phyloP scores from a whole-genome alignment of 2,888 invertebrate genomes.

The Pogonocherus hispidulus region DNA sequence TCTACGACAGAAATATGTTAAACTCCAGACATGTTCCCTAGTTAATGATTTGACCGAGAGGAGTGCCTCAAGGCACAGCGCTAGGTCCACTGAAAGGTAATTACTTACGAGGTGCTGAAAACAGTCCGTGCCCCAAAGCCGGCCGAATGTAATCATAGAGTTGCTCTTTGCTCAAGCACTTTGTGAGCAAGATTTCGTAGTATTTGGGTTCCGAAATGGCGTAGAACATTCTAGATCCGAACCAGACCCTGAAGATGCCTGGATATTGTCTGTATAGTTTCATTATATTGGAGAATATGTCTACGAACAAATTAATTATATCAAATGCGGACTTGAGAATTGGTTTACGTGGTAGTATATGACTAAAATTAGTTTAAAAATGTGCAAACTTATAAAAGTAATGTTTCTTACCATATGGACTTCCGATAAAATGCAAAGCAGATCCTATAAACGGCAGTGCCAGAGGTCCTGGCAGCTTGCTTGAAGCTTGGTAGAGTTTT shows the following conservation, averaged over 20 bases:
- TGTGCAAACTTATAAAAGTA: too few relatives aligned
- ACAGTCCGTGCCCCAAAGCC: conserved; percentile 53
- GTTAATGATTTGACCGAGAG: too few relatives aligned
- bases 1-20: conserved; percentile 64
- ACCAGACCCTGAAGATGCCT: conserved; percentile 54
- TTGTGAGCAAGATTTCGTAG: conserved; percentile 56
- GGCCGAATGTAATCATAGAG: conserved; percentile 51
- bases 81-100: background rate
- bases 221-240: conserved; percentile 55
- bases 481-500: conserved; percentile 50
- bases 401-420: conserved; percentile 48
- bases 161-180: conserved; percentile 54
- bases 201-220: conserved; percentile 55
- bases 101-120: conserved; percentile 51
- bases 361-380: too few relatives aligned
- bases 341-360: too few relatives aligned
- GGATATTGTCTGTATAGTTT: conserved; percentile 50
- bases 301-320: conserved; percentile 42
- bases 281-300: conserved; percentile 45
- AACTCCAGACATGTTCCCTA: too few relatives aligned
- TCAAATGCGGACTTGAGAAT: too few relatives aligned
- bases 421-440: conserved; percentile 51
- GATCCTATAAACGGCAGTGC: conserved; percentile 56
- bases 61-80: background rate
- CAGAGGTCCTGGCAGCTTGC: conserved; percentile 52